A percentile compares a stretch with the other conserved stretches of the same genome.
phyloP scores from a whole-genome alignment of 2,113 vertebrate species.

The Panthera uncia region DNA sequence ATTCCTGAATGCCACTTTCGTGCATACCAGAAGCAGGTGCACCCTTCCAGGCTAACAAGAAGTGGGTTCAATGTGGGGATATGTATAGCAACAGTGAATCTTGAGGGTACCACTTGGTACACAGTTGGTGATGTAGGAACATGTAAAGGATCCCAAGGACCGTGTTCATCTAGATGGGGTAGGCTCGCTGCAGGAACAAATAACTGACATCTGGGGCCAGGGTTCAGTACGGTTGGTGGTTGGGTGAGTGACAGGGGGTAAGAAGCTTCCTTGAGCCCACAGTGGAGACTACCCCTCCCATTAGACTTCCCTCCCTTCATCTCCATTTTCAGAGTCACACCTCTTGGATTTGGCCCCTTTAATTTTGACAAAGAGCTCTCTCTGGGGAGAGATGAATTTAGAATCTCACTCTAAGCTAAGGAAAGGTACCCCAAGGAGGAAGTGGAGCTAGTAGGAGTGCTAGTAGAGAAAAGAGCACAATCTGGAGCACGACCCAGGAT shows the following conservation, averaged over 20 bases:
- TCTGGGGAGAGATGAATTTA: background rate
- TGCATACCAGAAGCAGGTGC: background rate
- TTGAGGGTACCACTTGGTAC: background rate
- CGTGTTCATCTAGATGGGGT: fast-evolving
- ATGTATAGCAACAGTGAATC: too few species aligned
- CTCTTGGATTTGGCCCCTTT: background rate
- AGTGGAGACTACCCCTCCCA: too few species aligned
- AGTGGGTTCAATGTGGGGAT: too few species aligned
- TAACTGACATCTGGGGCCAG: background rate
- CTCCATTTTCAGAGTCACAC: background rate
- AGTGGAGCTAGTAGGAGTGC: background rate
- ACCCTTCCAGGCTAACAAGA: background rate
- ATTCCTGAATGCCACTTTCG: background rate
- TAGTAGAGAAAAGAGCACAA: too few species aligned
- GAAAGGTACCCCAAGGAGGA: background rate
- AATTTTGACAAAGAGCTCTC: background rate
- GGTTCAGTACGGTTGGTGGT: background rate
- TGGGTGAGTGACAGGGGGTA: background rate
- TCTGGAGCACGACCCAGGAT: background rate
- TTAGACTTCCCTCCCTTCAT: background rate
- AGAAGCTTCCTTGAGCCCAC: background rate
- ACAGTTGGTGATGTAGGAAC: background rate
- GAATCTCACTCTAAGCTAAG: background rate
- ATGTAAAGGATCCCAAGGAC: fast-evolving
- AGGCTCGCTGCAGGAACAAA: background rate